Percentiles rank a stretch among this genome's conserved stretches.
Evolutionary conservation across 1,140 invertebrate genomes (phyloP).

Genomic region (Drosophila parvula): DNA sequence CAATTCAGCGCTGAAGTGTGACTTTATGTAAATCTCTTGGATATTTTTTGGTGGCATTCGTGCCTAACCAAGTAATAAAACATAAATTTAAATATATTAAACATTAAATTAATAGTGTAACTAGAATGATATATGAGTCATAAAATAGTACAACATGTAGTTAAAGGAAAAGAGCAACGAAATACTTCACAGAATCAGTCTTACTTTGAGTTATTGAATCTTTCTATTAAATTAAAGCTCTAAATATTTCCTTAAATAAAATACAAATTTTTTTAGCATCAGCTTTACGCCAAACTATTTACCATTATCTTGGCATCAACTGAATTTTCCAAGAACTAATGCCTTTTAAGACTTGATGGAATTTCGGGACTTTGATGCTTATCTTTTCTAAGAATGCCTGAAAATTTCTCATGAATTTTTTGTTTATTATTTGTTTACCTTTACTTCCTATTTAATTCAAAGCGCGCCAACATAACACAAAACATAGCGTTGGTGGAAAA

Average conservation of each 20-base stretch:
- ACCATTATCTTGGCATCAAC: background rate
- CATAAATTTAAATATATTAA: too few species aligned
- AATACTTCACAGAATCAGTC: too few species aligned
- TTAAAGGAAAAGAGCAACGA: too few species aligned
- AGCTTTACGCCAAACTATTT: background rate
- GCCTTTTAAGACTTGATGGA: background rate
- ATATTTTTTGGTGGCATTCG: too few species aligned
- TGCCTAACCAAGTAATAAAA: too few species aligned
- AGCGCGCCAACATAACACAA: conserved; percentile 10
- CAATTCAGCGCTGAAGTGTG: conserved; percentile 2
- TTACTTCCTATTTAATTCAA: background rate
- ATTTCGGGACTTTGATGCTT: conserved; percentile 17
- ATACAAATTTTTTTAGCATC: background rate
- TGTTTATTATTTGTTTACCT: conserved; percentile 17
- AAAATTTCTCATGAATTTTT: conserved; percentile 6
- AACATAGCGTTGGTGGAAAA: background rate
- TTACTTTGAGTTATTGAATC: too few species aligned
- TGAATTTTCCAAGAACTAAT: conserved; percentile 4
- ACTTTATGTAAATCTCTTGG: conserved; percentile 5
- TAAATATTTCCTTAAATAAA: too few species aligned
- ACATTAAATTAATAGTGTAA: too few species aligned
- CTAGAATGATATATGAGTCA: too few species aligned
- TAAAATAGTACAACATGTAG: too few species aligned
- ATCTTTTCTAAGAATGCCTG: conserved; percentile 8
- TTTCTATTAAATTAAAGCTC: too few species aligned